phyloP scores from a whole-genome alignment of 2,797 vertebrate species.

The Cryptoprocta ferox region DNA sequence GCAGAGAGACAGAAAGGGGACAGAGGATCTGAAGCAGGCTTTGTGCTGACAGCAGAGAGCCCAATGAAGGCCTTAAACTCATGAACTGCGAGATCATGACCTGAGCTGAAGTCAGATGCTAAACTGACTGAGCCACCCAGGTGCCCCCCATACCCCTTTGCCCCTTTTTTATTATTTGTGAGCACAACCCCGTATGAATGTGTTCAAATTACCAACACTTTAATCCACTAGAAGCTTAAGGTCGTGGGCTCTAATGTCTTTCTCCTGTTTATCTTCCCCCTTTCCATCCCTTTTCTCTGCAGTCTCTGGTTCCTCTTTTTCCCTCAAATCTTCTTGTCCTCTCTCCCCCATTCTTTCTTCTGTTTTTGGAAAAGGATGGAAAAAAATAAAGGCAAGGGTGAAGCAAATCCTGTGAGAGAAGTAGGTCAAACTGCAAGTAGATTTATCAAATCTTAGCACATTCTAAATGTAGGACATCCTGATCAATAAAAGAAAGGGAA shows the following conservation, averaged over 20 bases:
- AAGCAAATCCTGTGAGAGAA: background rate
- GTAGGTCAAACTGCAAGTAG: conserved; percentile 18
- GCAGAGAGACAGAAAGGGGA: no score
- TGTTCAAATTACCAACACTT: background rate
- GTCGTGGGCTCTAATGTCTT: background rate
- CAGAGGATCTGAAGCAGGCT: no score
- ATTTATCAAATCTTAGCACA: background rate
- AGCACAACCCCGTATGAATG: background rate
- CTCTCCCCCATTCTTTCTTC: background rate
- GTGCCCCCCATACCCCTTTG: background rate
- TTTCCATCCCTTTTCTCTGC: background rate
- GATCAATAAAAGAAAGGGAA: conserved; percentile 8
- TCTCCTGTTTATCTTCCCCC: background rate
- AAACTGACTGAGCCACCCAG: background rate
- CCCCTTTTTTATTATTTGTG: conserved; percentile 15
- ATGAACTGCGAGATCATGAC: no score
- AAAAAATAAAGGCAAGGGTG: background rate
- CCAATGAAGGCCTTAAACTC: no score
- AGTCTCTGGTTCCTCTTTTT: background rate
- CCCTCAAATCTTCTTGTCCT: background rate
- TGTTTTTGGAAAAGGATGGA: background rate
- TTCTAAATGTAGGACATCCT: conserved; percentile 15
- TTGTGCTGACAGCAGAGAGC: no score
- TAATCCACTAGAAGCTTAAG: background rate
- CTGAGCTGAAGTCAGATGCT: no score